Evolutionary conservation across 2,888 invertebrate species (phyloP).

Genomic region (Tuberolachnus salignus): DNA sequence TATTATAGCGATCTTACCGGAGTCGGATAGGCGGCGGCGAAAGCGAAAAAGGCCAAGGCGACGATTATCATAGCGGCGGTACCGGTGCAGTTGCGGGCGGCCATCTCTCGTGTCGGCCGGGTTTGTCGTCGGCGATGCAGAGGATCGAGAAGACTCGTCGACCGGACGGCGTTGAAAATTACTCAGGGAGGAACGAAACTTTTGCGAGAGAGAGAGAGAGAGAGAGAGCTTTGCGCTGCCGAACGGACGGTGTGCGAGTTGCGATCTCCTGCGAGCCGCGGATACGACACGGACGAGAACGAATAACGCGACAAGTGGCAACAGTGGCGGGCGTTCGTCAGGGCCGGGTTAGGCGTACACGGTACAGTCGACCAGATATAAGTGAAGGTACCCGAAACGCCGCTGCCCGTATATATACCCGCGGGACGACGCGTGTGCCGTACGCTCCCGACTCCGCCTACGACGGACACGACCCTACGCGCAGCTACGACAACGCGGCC

Average conservation of each 20-base stretch:
- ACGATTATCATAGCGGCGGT: too few relatives aligned
- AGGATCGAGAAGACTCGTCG: neutral
- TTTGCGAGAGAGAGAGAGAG: neutral
- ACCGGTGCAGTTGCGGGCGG: neutral
- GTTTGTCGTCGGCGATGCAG: too few relatives aligned
- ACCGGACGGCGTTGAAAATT: too few relatives aligned
- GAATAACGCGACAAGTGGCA: too few relatives aligned
- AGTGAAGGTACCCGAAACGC: slow-evolving; percentile 33
- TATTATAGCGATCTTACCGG: too few relatives aligned
- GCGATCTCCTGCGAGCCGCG: neutral
- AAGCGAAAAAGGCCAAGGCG: too few relatives aligned
- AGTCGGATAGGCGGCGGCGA: too few relatives aligned
- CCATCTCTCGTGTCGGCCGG: too few relatives aligned
- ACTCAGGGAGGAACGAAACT: neutral
- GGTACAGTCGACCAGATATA: slow-evolving; percentile 17
- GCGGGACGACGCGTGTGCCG: neutral
- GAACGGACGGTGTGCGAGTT: too few relatives aligned
- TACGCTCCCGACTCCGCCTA: slow-evolving; percentile 28
- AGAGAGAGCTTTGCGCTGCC: too few relatives aligned
- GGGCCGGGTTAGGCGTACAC: slow-evolving; percentile 1
- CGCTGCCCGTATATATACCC: slow-evolving; percentile 30
- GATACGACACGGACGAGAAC: too few relatives aligned
- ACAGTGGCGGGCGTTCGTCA: neutral
- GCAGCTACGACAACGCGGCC: neutral
- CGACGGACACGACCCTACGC: neutral